Conservation (phyloP, 2,888 invertebrate genomes). For the Agrotis segetum region DNA sequence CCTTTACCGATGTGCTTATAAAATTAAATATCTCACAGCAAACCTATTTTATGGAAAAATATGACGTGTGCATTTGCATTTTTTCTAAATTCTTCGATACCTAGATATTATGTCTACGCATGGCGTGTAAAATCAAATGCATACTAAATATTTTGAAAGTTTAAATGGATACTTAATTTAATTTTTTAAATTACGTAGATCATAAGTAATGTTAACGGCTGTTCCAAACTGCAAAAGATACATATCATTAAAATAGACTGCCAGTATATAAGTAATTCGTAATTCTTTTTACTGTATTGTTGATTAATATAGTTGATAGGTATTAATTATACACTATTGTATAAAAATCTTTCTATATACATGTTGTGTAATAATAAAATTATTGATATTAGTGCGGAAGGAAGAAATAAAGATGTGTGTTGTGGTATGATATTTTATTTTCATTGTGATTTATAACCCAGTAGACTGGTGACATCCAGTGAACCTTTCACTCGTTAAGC, state of each 20-base stretch:
- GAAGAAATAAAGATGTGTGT: conserved; percentile 89
- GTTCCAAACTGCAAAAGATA: conserved; percentile 90
- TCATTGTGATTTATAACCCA: conserved; percentile 6
- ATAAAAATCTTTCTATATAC: conserved; percentile 91
- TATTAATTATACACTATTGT: conserved; percentile 90
- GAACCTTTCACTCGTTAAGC: no score
- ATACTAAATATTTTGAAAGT: conserved; percentile 41
- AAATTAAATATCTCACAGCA: conserved; percentile 55
- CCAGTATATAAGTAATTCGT: conserved; percentile 85
- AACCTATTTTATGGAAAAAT: conserved; percentile 40
- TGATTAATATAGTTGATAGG: conserved; percentile 87
- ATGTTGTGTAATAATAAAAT: conserved; percentile 90
- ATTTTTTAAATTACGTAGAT: conserved; percentile 63
- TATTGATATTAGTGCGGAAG: conserved; percentile 81
- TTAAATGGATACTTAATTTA: conserved; percentile 36
- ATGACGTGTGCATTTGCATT: conserved; percentile 39
- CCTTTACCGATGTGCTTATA: conserved; percentile 21
- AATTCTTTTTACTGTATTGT: conserved; percentile 90
- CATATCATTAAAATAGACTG: conserved; percentile 91
- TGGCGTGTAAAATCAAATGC: conserved; percentile 56
- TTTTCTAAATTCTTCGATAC: conserved; percentile 24
- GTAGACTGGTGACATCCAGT: neutral
- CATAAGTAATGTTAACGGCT: conserved; percentile 81
- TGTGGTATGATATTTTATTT: conserved; percentile 77
- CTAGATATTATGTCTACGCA: conserved; percentile 43